Base-by-base conservation (phyloP, 2,797 vertebrate species). In the Rhinatrema bivittatum region DNA sequence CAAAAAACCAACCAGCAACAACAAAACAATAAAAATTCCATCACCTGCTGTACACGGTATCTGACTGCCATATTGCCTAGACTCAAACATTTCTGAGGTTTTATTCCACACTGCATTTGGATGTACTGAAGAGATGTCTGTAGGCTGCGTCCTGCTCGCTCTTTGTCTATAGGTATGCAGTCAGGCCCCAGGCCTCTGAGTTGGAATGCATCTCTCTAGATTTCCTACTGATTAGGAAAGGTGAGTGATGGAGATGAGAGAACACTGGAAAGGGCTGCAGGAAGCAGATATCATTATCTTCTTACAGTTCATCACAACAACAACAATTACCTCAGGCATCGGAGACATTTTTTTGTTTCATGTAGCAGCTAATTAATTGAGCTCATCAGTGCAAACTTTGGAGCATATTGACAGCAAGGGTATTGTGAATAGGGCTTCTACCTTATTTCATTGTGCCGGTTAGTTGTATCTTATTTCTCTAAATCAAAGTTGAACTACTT, bases 231-330 rank as follows among this genome's bases (percentile, higher is more conserved):
- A 85, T 85, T 78, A 65, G 33, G 22, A 65, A 75, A 85, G 76
- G 76, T 84, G 80, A 87, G 69, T 76, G 81, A 85, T 74, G 68
- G 75, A 75, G 76, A 78, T 46, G 71, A 80, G 68, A 72, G 53
- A 50, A 62, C 45, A 41, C 71, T 56, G 74, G 72, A 71, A 78
- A 52, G 6, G 50, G 75, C 65, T 79, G 74, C 36, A 46, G 72
- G 73, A 79, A 78, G 63, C 56, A 53, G 58, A 57, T 69, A 70
- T 47, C 67, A 64, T 76, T 77, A 68, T 65, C 65, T n/a, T 70
- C 68, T 47, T 25, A 35, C 5, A 23, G 44, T 29, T 68, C 60
- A 39, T 61, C 51, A 32, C 50, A 69, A 42, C 54, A 54, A 23
- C 40, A 38, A 35, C 29, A 41, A 49, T 53, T 70, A 72, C 62